phyloP scores from a whole-genome alignment of 2,113 vertebrate genomes.

The Tragelaphus imberbis region DNA sequence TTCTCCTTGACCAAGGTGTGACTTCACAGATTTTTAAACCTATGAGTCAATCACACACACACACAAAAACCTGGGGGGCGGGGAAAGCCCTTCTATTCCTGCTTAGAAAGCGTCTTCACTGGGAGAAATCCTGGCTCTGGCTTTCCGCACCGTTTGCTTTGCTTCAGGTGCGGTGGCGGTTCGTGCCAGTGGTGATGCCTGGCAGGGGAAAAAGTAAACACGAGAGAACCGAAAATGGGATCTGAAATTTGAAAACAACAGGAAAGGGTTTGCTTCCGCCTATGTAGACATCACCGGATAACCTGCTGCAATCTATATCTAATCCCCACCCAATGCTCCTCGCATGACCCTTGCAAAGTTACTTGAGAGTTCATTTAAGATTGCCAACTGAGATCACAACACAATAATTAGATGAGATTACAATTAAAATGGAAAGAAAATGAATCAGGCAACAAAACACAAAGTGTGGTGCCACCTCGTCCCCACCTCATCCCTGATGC shows the following conservation, averaged over 20 bases:
- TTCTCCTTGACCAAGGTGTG: neutral
- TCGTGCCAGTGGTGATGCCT: neutral
- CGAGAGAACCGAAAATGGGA: neutral
- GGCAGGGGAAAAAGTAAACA: neutral
- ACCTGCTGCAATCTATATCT: neutral
- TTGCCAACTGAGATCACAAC: constrained; percentile 57
- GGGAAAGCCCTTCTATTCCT: neutral
- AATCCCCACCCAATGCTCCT: neutral
- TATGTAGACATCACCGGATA: neutral
- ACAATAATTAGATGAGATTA: constrained; percentile 59
- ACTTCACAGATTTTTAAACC: neutral
- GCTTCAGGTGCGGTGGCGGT: neutral
- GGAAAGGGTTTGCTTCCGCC: neutral
- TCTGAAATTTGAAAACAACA: constrained; percentile 12
- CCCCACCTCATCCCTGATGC: neutral
- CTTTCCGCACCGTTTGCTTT: neutral
- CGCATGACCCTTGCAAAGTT: constrained; percentile 63
- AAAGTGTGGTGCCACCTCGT: neutral
- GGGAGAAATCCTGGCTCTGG: neutral
- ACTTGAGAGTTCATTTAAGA: constrained; percentile 49
- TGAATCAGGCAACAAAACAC: constrained; percentile 22
- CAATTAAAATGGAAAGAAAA: constrained; percentile 64
- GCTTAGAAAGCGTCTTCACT: neutral
- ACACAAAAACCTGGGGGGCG: fast-evolving
- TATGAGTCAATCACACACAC: neutral